Percentiles rank a stretch among this genome's conserved stretches.
These are phyloP conservation scores for Melanchra persicariae DNA, from an alignment of 2,888 invertebrate genomes.

Conservation along the genomic window DNA sequence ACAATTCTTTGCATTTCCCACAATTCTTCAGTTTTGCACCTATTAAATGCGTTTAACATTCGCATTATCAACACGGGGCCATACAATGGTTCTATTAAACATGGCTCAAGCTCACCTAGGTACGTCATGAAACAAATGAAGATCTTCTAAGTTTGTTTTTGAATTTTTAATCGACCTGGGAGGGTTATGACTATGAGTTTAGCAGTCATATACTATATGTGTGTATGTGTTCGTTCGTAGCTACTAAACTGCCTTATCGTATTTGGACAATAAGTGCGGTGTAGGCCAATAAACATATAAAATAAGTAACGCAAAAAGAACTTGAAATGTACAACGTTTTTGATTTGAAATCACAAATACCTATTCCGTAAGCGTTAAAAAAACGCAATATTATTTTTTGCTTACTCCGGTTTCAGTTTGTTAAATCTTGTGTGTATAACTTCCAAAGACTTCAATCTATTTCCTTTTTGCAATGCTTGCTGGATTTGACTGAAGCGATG, in stretches of 20 bases:
- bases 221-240: not conserved
- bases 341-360: no score
- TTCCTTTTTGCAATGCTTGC: slow-evolving; percentile 33
- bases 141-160: slow-evolving; percentile 12
- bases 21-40: slow-evolving; percentile 22
- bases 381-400: not conserved
- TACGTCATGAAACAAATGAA: slow-evolving; percentile 6
- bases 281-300: not conserved
- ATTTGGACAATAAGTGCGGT: not conserved
- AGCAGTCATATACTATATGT: not conserved
- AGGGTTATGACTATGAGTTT: not conserved
- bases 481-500: slow-evolving; percentile 21
- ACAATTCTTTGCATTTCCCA: slow-evolving; percentile 26
- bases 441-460: slow-evolving; percentile 13
- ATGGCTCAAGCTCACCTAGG: no score
- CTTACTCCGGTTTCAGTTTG: not conserved
- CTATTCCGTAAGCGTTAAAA: not conserved
- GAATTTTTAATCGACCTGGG: slow-evolving; percentile 1
- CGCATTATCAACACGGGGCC: not conserved
- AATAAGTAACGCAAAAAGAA: not conserved
- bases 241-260: not conserved
- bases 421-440: not conserved
- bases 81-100: slow-evolving; percentile 2
- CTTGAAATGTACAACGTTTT: no score
- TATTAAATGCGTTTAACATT: slow-evolving; percentile 9